Conservation (phyloP, 2,888 invertebrate species). For the Mamestra brassicae region DNA sequence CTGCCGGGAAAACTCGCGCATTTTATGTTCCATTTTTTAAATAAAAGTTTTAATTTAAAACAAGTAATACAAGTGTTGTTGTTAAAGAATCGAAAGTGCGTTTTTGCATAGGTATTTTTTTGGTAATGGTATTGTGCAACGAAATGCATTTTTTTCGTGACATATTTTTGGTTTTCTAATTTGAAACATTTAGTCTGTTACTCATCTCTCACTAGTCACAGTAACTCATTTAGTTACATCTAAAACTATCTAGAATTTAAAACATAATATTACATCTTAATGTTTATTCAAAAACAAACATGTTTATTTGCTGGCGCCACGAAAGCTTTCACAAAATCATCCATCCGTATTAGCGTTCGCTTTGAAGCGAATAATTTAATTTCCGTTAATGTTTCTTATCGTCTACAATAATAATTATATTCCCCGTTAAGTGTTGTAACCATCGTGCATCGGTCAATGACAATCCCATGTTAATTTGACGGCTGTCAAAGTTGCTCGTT, state of each 20-base stretch:
- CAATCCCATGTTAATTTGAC: slow-evolving; percentile 86
- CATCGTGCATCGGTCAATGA: slow-evolving; percentile 75
- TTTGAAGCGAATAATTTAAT: slow-evolving; percentile 78
- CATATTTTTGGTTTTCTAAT: background rate
- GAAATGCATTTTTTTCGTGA: slow-evolving; percentile 54
- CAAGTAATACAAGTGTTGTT: slow-evolving; percentile 20
- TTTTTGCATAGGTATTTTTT: slow-evolving; percentile 7
- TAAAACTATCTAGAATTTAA: slow-evolving; percentile 2
- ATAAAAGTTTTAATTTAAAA: slow-evolving; percentile 16
- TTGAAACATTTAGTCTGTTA: background rate
- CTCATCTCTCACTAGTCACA: too few species aligned
- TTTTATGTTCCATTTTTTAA: slow-evolving; percentile 37
- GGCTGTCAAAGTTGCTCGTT: slow-evolving; percentile 76
- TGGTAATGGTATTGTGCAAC: slow-evolving; percentile 32
- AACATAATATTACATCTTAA: background rate
- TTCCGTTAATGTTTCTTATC: slow-evolving; percentile 82
- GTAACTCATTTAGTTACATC: background rate
- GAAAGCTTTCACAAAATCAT: slow-evolving; percentile 69
- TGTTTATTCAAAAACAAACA: slow-evolving; percentile 30
- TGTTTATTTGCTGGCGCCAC: slow-evolving; percentile 48
- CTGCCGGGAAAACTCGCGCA: slow-evolving; percentile 69
- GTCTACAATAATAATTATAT: slow-evolving; percentile 75
- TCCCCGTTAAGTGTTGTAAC: slow-evolving; percentile 81
- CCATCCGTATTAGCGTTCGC: slow-evolving; percentile 64
- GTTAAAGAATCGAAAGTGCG: slow-evolving; percentile 37